These are phyloP conservation scores for Drosophila paulistorum DNA, from an alignment of 1,140 invertebrate genomes.

Conservation along the genomic window DNA sequence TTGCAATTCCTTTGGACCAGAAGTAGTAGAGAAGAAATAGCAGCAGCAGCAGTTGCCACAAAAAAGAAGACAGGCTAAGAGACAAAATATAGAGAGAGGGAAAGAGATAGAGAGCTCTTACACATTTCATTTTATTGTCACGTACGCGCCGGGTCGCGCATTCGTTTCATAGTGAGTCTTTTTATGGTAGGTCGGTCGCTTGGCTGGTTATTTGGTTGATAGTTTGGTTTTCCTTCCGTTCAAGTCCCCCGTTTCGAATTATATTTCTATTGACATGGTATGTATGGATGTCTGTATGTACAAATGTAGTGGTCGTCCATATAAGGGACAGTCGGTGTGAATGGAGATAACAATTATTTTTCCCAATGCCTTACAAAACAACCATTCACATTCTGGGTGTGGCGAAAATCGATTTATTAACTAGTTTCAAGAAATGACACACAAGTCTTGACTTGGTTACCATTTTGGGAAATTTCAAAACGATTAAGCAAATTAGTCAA, in stretches of 20 bases:
- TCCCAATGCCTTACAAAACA: conserved; percentile 6
- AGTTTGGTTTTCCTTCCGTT: not conserved
- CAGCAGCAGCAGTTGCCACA: conserved; percentile 4
- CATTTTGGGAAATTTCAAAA: not conserved
- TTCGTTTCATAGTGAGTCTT: conserved; percentile 55
- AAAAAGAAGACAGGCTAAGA: too few relatives aligned
- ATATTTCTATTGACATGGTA: conserved; percentile 63
- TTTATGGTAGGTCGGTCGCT: conserved; percentile 67
- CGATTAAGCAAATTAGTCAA: conserved; percentile 9
- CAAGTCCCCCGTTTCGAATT: conserved; percentile 28
- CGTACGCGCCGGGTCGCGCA: conserved; percentile 46
- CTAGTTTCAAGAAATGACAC: conserved; percentile 8
- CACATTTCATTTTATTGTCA: conserved; percentile 81
- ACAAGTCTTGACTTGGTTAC: not conserved
- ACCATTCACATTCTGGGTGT: conserved; percentile 41
- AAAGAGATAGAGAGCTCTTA: conserved; percentile 44
- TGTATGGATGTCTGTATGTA: conserved; percentile 10
- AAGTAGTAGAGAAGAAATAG: not conserved
- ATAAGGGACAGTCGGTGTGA: conserved; percentile 2
- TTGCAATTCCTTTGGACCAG: conserved; percentile 37
- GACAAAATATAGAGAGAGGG: too few relatives aligned
- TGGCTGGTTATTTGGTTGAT: conserved; percentile 4
- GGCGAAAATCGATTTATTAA: conserved; percentile 9
- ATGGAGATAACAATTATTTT: conserved; percentile 19
- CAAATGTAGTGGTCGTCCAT: not conserved